Evolutionary conservation across 2,113 vertebrate species (phyloP), one percentile per base, ranked within the genome.

Genomic region (Callochromis pleurospilus): DNA sequence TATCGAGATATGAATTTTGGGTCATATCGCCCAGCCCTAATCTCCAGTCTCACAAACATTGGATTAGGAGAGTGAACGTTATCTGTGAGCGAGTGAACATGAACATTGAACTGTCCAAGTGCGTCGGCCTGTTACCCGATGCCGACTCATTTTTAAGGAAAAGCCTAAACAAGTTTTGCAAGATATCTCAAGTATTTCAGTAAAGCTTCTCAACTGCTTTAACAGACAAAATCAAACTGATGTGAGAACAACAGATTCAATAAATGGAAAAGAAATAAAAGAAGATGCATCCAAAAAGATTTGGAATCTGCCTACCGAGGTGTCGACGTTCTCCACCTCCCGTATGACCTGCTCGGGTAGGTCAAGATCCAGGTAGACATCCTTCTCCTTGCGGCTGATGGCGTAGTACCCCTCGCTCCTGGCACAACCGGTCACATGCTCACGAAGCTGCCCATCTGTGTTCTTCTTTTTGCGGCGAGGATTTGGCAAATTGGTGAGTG

Each of bases 341-440:
- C 95, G 96, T 8, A 96, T 95, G 0, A 97, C 96, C 75, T 96
- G 95, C 87, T 97, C 98, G 0, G 97, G 97, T 21, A 95, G 91
- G 89, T 98, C 97, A 90, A 98, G 96, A 9, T 98, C 97, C 55
- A 98, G 95, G 90, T 99, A 99, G 11, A 97, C 97, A 42, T 98
- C 98, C 90, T 99, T 99, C 89, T 99, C 98, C 81, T 98, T 98
- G 90, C 97, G 97, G 94, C 98, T 99, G 95, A 99, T 98, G 91
- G 97, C 97, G 80, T 98, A 99, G 83, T 97, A 99, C 12, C 98
- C 98, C 88, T 99, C 98, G 1, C 98, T 98, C 60, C 98, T 96
- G 36, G 98, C 98, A 1, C 97, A 97, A 31, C 98, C 98, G 0
- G 98, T 98, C 6, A 97, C 96, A 40, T 98, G 98, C 89, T 98